Evolutionary conservation across 2,888 invertebrate genomes (phyloP), one percentile per base, ranked within the genome.

Genomic region (Drosophila fulvimacula): DNA sequence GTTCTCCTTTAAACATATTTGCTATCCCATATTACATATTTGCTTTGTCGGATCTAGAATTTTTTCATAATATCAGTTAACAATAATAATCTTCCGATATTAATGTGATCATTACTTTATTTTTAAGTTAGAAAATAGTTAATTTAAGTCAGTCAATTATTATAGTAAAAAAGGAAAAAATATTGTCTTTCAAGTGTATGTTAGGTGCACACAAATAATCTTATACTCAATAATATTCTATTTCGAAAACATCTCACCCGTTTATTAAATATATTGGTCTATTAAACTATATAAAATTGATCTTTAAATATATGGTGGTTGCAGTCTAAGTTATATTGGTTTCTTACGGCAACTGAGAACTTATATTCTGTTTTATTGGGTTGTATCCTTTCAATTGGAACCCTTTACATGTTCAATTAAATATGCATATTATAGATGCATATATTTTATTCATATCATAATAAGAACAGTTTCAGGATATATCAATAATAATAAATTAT

Each of bases 101-200:
- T n/a, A 34, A 41, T 34, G 48, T 39, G 30, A 63, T 60, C 41
- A 21, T 7, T 46, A 46, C n/a, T n/a, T 10, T 21, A 32, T n/a
- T 21, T 34, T 9, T 5, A 34, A 34, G 34, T 34, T 34, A 51
- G 11, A 42, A 42, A 15, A 5, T 55, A 59, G n/a, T 27, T 30
- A 30, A 9, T 9, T 21, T 42, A 24, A n/a, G 46, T 41, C 27
- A 27, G 63, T 51, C 49, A 51, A 51, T 34, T 51, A 51, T 19
- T 9, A 10, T 19, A 9, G 1, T 46, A 11, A 24, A 27, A 46
- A 1, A 5, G 1, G 9, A 24, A 44, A 7, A 30, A 24, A 30
- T 4, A 27, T 27, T 27, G 27, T 5, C 6, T 27, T 27, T 24
- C 1, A 0, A 9, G 15, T 21, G 21, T 15, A 24, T 44, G 7